Conservation (phyloP, 2,888 invertebrate genomes). For the Cataglyphis cursor region DNA sequence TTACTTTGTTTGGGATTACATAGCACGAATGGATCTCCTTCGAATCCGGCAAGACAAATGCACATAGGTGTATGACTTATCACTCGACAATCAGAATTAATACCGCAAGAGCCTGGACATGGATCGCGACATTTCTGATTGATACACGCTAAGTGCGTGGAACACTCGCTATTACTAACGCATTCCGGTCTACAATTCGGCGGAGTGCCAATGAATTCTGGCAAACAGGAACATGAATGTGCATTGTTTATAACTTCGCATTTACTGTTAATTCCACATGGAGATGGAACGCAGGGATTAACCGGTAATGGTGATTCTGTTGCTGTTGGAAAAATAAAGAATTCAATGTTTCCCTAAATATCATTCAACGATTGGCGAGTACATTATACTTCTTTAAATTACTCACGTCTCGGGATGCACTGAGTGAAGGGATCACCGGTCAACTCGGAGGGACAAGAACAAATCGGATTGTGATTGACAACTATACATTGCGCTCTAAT, state of each 20-base stretch:
- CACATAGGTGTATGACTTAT: slow-evolving; percentile 88
- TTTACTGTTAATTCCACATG: slow-evolving; percentile 92
- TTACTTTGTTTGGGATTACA: slow-evolving; percentile 78
- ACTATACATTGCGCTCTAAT: slow-evolving; percentile 92
- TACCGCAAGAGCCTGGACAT: slow-evolving; percentile 88
- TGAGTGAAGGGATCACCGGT: slow-evolving; percentile 94
- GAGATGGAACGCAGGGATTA: slow-evolving; percentile 88
- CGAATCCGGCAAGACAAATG: slow-evolving; percentile 88
- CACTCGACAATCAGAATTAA: slow-evolving; percentile 86
- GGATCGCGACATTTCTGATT: slow-evolving; percentile 88
- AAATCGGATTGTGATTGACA: slow-evolving; percentile 94
- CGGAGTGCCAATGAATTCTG: slow-evolving; percentile 92
- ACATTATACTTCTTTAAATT: background rate
- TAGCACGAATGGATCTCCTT: slow-evolving; percentile 88
- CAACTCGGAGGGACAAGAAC: slow-evolving; percentile 91
- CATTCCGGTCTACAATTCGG: slow-evolving; percentile 90
- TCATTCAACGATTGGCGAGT: background rate
- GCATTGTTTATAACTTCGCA: slow-evolving; percentile 89
- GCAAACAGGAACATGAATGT: slow-evolving; percentile 89
- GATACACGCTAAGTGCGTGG: slow-evolving; percentile 87
- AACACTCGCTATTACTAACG: slow-evolving; percentile 87
- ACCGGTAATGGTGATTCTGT: slow-evolving; percentile 68
- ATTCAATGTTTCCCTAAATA: background rate
- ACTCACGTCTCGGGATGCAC: slow-evolving; percentile 87
- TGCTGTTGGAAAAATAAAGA: slow-evolving; percentile 48